Conservation (phyloP, 2,888 invertebrate species). For the Dioctria linearis region DNA sequence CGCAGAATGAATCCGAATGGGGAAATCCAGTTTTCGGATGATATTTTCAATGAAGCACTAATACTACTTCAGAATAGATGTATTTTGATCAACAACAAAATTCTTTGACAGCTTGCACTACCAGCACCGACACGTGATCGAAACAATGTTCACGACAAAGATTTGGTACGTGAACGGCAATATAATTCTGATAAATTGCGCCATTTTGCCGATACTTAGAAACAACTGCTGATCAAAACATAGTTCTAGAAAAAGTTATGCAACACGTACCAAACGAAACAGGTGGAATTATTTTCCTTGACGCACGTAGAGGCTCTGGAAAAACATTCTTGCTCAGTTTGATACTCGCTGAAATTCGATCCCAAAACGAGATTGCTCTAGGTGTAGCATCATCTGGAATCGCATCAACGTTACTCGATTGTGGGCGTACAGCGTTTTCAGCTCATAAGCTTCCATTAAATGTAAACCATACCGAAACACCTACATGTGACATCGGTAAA, state of each 20-base stretch:
- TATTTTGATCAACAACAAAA: neutral
- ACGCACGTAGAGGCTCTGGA: neutral
- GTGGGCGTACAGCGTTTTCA: constrained; percentile 64
- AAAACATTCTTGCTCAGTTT: constrained; percentile 49
- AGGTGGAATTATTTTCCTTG: neutral
- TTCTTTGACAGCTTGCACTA: neutral
- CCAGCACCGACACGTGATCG: neutral
- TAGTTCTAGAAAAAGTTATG: no score
- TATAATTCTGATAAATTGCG: no score
- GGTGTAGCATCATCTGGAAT: constrained; percentile 69
- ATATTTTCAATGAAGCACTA: constrained; percentile 42
- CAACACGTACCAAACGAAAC: neutral
- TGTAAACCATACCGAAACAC: neutral
- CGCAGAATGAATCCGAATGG: neutral
- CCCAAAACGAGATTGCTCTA: constrained; percentile 63
- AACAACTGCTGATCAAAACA: no score
- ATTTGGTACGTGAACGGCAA: no score
- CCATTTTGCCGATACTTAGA: no score
- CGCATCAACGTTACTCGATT: constrained; percentile 66
- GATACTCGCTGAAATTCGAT: constrained; percentile 64
- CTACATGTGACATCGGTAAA: no score
- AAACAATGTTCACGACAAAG: no score
- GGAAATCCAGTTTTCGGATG: neutral
- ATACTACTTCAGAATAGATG: constrained; percentile 8
- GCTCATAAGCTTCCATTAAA: constrained; percentile 63